Evolutionary conservation across 2,888 invertebrate species (phyloP).

Genomic region (Pantelozetes paolii): DNA sequence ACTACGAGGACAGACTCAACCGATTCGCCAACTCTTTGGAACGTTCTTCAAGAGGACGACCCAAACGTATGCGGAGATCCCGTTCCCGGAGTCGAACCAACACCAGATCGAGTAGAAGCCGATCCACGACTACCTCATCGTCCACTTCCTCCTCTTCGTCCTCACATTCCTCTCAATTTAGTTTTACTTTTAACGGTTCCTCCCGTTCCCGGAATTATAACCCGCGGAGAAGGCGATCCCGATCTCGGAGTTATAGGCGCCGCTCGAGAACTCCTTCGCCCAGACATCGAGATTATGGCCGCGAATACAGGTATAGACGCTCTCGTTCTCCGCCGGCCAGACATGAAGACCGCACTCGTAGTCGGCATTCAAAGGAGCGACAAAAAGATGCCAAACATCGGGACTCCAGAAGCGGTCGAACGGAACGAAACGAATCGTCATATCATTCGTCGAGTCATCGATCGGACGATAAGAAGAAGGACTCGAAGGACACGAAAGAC

Average conservation of each 20-base stretch:
- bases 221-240: conserved; percentile 23
- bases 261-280: conserved; percentile 11
- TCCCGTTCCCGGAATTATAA: conserved; percentile 11
- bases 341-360: background rate
- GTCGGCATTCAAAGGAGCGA: background rate
- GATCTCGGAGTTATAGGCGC: background rate
- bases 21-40: conserved; percentile 28
- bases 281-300: background rate
- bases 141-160: conserved; percentile 26
- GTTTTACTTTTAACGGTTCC: background rate
- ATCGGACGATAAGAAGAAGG: conserved; percentile 12
- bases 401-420: background rate
- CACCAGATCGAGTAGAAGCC: conserved; percentile 53
- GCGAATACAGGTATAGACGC: conserved; percentile 3
- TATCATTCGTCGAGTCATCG: conserved; percentile 10
- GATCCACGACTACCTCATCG: conserved; percentile 46
- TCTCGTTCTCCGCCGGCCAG: background rate
- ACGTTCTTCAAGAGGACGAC: conserved; percentile 16
- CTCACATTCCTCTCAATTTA: conserved; percentile 30
- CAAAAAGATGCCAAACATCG: conserved; percentile 13
- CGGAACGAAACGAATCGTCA: background rate
- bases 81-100: conserved; percentile 47
- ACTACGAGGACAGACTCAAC: conserved; percentile 40
- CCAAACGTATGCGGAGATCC: conserved; percentile 49
- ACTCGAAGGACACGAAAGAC: no score